These are phyloP conservation scores for Pipa parva DNA, from an alignment of 2,113 vertebrate genomes.

Conservation along the genomic window DNA sequence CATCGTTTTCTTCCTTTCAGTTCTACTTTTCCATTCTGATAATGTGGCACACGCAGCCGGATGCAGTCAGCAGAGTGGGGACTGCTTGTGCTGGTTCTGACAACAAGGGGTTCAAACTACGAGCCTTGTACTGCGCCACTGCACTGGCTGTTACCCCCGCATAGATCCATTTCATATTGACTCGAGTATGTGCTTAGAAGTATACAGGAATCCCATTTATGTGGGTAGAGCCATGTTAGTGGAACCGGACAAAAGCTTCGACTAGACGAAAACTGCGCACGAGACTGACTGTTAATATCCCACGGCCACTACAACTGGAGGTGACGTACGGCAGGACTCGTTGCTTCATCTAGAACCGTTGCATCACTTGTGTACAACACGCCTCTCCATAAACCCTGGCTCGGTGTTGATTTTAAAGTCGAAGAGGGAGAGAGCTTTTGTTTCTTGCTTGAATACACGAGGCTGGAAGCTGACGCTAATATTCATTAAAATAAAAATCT, in stretches of 20 bases:
- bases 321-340: not conserved
- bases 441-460: slow-evolving; percentile 25
- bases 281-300: not conserved
- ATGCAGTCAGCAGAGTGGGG: slow-evolving; percentile 1
- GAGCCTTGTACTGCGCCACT: slow-evolving; percentile 2
- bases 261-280: slow-evolving; percentile 6
- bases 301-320: not conserved
- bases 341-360: not conserved
- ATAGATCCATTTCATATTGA: slow-evolving; percentile 33
- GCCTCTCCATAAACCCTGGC: not conserved
- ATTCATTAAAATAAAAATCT: not conserved
- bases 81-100: not conserved
- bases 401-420: not conserved
- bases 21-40: not conserved
- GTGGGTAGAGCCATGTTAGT: not conserved
- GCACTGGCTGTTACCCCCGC: slow-evolving; percentile 11
- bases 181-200: slow-evolving; percentile 11
- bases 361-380: not conserved
- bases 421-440: not conserved
- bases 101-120: not conserved
- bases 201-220: not conserved
- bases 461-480: slow-evolving; percentile 42
- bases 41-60: not conserved
- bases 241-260: not conserved
- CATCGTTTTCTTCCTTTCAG: not conserved